Evolutionary conservation across 2,113 vertebrate genomes (phyloP).

Genomic region (Ochotona curzoniae): DNA sequence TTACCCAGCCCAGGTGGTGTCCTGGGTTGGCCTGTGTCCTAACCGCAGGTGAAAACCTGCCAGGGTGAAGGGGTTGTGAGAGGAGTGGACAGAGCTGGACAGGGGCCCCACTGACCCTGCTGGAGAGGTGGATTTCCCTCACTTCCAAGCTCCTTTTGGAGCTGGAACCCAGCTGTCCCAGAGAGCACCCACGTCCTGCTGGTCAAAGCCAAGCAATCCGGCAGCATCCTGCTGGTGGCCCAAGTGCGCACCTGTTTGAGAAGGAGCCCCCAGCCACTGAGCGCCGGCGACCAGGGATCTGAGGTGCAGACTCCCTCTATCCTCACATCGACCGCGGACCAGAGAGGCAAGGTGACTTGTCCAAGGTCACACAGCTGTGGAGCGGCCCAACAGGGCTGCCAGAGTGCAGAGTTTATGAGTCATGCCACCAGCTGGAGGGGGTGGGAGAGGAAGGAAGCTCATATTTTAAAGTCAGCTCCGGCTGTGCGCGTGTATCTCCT

Average conservation of each 20-base stretch:
- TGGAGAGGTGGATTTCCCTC: constrained; percentile 15
- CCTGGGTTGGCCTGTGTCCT: constrained; percentile 28
- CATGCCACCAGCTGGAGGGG: not conserved
- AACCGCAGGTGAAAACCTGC: constrained; percentile 56
- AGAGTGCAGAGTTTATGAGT: not conserved
- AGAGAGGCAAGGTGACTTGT: not conserved
- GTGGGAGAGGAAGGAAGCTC: not conserved
- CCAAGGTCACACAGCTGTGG: constrained; percentile 54
- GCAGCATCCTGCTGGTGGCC: too few species aligned
- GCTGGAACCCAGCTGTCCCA: not conserved
- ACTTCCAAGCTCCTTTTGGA: not conserved
- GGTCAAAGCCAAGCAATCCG: not conserved
- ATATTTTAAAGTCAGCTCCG: not conserved
- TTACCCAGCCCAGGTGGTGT: constrained; percentile 39
- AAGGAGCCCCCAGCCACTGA: not conserved
- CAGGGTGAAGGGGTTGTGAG: not conserved
- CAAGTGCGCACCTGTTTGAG: not conserved
- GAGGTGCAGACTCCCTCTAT: not conserved
- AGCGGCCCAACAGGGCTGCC: not conserved
- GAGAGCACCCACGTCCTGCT: not conserved
- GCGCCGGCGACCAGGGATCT: not conserved
- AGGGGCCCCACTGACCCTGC: too few species aligned
- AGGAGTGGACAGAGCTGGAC: not conserved
- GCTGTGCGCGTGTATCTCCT: not conserved
- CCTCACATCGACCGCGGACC: not conserved